Base-by-base conservation (phyloP, 2,113 vertebrate genomes). In the Engystomops pustulosus region DNA sequence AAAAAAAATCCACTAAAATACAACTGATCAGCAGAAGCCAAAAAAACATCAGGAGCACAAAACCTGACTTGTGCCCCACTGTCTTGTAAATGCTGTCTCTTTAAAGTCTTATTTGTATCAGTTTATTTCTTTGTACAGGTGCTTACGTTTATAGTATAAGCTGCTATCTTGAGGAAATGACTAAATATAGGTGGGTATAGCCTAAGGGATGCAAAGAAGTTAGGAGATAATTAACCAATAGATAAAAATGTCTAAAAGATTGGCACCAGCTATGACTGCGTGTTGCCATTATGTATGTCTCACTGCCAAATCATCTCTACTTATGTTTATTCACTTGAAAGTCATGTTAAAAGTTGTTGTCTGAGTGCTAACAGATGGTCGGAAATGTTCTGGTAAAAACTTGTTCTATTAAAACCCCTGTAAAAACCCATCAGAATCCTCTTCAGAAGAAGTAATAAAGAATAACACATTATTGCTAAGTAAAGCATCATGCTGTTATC, bases 351-450 rank as follows among this genome's bases (percentile, higher is more conserved):
- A 85, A 70, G 62, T 55, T 79, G 74, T 53, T 58, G 83, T 78
- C 32, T 79, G 75, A 85, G 74, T 85, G 83, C 44, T 79, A 85
- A 79, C 83, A 85, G 83, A 85, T 85, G 83, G 75, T 79, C 36
- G 62, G 83, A 85, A 79, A 67, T 85, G 75, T 85, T 85, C 74
- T 79, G 62, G 62, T 85, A 58, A 84, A 84, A 84, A 79, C 74
- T 41, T 84, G 83, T 84, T 85, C 74, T 79, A 41, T 34, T 32
- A n/a, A 70, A 69, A 41, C 41, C 65, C 62, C 55, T 11, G 75
- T 60, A 67, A 65, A 76, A 76, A 76, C 6, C 32, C 38, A 83
- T 76, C 72, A 67, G 65, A 78, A 58, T 58, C 47, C 65, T 70
- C 74, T 85, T 38, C 65, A 58, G 30, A 62, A 68, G 41, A 75